Evolutionary conservation across 2,797 vertebrate genomes (phyloP).

Genomic region (Manis crassicaudata): DNA sequence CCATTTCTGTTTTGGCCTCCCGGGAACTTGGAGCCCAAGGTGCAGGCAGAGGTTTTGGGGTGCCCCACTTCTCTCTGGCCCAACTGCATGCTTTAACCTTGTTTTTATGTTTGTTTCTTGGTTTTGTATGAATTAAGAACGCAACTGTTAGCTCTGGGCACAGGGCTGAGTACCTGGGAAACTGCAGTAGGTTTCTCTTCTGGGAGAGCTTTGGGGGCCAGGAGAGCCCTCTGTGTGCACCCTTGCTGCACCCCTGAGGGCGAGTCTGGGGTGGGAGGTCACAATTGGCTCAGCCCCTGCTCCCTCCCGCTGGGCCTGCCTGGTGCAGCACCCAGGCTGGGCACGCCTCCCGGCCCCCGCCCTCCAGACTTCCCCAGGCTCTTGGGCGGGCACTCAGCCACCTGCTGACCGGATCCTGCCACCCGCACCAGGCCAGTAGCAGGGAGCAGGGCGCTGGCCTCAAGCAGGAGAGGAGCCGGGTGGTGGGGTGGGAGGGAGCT

Average conservation of each 20-base stretch:
- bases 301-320: not conserved
- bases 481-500: not conserved
- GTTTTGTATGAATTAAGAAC: not conserved
- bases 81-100: fast-evolving
- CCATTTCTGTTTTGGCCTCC: not conserved
- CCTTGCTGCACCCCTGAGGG: not conserved
- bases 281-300: not conserved
- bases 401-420: not conserved
- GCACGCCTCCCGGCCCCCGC: not conserved
- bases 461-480: not conserved
- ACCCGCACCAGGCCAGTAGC: not conserved
- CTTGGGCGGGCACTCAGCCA: not conserved
- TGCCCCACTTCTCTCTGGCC: fast-evolving
- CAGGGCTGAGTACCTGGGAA: not conserved
- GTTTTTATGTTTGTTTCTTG: not conserved
- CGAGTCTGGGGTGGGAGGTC: not conserved
- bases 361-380: not conserved
- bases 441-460: not conserved
- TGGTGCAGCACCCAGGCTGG: too few species aligned
- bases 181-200: not conserved
- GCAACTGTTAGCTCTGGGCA: not conserved
- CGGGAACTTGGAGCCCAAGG: not conserved
- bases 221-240: too few species aligned
- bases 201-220: not conserved
- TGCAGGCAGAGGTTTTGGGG: fast-evolving